Percentiles rank a stretch among this genome's conserved stretches.
phyloP scores from a whole-genome alignment of 2,888 invertebrate genomes.

The Microctonus brassicae region DNA sequence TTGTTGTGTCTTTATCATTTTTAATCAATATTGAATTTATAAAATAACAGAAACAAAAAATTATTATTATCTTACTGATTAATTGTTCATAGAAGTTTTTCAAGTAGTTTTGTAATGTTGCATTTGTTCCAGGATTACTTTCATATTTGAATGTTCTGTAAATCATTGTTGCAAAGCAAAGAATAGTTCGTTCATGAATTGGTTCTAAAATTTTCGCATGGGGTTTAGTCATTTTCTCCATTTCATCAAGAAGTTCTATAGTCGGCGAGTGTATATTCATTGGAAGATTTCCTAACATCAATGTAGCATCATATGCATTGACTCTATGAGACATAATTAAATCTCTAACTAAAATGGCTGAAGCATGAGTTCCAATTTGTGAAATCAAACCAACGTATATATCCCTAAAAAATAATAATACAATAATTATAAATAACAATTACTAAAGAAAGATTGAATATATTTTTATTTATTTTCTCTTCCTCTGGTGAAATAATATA shows the following conservation, averaged over 20 bases:
- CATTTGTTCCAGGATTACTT: background rate
- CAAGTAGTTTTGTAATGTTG: conserved; percentile 54
- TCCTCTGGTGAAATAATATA: background rate
- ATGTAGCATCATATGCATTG: conserved; percentile 55
- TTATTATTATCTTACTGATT: background rate
- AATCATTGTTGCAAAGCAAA: conserved; percentile 69
- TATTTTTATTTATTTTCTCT: no score
- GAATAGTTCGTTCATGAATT: conserved; percentile 65
- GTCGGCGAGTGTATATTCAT: conserved; percentile 66
- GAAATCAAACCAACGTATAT: conserved; percentile 70
- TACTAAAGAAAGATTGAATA: background rate
- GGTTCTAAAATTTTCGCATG: conserved; percentile 46
- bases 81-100: conserved; percentile 6
- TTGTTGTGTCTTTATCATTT: background rate
- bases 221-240: conserved; percentile 61
- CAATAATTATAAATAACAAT: background rate
- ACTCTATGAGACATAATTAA: conserved; percentile 63
- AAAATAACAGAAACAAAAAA: background rate
- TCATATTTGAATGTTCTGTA: conserved; percentile 58
- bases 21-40: conserved; percentile 3
- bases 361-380: conserved; percentile 69
- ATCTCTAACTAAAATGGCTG: conserved; percentile 65
- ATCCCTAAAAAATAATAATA: conserved; percentile 47
- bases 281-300: conserved; percentile 68
- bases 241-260: conserved; percentile 63